Evolutionary conservation across 2,888 invertebrate genomes (phyloP).

Genomic region (Amblyteles armatorius): DNA sequence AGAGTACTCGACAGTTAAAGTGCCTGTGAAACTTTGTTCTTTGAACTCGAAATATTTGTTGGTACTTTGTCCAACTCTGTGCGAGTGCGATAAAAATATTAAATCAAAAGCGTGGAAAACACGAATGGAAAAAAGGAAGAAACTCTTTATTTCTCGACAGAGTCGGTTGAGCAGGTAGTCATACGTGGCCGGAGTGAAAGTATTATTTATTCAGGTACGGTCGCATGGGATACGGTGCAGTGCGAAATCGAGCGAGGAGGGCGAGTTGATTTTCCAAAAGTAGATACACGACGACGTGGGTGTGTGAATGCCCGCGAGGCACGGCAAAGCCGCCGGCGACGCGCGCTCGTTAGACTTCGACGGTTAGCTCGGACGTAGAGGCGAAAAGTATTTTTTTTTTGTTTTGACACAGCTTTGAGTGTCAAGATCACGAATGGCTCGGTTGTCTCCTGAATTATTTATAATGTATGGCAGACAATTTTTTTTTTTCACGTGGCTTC

Average conservation of each 20-base stretch:
- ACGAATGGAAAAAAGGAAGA: neutral
- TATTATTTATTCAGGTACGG: slow-evolving; percentile 43
- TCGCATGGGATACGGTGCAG: neutral
- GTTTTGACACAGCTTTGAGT: neutral
- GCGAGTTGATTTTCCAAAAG: slow-evolving; percentile 52
- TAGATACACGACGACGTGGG: slow-evolving; percentile 53
- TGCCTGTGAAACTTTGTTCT: too few species aligned
- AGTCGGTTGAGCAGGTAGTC: neutral
- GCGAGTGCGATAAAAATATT: slow-evolving; percentile 11
- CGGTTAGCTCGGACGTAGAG: neutral
- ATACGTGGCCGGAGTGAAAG: slow-evolving; percentile 51
- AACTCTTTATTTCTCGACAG: neutral
- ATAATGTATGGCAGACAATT: neutral
- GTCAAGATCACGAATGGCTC: slow-evolving; percentile 44
- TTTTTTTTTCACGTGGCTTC: neutral
- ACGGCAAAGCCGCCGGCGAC: neutral
- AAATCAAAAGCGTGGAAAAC: neutral
- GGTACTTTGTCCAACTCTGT: too few species aligned
- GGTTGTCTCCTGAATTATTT: slow-evolving; percentile 2
- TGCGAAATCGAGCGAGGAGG: slow-evolving; percentile 26
- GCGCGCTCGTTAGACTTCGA: neutral
- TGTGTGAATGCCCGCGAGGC: neutral
- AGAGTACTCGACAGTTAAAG: too few species aligned
- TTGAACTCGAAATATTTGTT: too few species aligned
- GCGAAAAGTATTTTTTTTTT: slow-evolving; percentile 5